These are phyloP conservation scores for Willowsia nigromaculata DNA, from an alignment of 2,888 invertebrate species.

Conservation along the genomic window DNA sequence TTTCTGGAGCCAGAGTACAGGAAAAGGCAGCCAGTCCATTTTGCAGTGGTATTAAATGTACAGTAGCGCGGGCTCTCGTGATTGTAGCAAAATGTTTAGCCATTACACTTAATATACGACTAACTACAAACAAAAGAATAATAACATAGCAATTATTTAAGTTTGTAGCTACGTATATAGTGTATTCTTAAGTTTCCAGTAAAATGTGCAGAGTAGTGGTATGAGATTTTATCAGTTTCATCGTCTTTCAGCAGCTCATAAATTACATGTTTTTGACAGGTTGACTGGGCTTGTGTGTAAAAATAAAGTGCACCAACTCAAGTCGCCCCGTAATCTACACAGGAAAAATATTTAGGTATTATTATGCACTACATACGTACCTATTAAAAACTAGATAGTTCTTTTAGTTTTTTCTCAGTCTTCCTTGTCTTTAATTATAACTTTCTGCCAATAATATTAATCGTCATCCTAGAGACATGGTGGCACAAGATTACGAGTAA, in stretches of 20 bases:
- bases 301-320: neutral
- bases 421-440: neutral
- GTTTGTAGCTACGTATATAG: neutral
- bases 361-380: neutral
- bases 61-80: too few species aligned
- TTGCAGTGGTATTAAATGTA: too few species aligned
- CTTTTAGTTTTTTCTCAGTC: neutral
- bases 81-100: too few species aligned
- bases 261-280: slow-evolving; percentile 33
- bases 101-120: too few species aligned
- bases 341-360: neutral
- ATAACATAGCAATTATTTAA: neutral
- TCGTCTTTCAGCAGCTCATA: slow-evolving; percentile 46
- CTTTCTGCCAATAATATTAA: neutral
- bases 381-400: neutral
- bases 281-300: slow-evolving; percentile 9
- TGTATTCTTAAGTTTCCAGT: neutral
- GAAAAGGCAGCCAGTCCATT: neutral
- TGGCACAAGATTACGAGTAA: neutral
- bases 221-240: neutral
- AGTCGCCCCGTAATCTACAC: neutral
- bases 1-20: neutral
- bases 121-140: neutral
- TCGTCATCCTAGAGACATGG: neutral
- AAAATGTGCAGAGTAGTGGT: neutral